phyloP scores from a whole-genome alignment of 2,797 vertebrate genomes.

The Sternotherus odoratus region DNA sequence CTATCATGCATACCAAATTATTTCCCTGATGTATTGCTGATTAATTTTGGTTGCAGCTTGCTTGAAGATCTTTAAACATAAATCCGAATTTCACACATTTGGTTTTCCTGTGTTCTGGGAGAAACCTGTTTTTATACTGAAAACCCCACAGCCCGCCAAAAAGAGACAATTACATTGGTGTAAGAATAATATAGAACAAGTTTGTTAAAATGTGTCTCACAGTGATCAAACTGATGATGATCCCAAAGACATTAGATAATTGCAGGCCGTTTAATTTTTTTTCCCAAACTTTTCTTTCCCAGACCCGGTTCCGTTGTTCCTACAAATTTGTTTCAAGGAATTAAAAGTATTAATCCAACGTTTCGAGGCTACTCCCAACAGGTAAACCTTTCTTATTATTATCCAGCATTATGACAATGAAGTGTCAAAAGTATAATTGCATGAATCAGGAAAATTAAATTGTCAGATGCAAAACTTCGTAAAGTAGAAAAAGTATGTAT shows the following conservation, averaged over 20 bases:
- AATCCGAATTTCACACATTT: background rate
- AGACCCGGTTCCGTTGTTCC: conserved; percentile 96
- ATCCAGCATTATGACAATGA: background rate
- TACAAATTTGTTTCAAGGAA: conserved; percentile 98
- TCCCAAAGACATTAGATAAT: background rate
- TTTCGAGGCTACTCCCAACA: conserved; percentile 98
- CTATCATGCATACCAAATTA: background rate
- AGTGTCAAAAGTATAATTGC: background rate
- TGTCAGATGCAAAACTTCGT: background rate
- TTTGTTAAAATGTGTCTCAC: background rate
- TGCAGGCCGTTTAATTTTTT: conserved; percentile 1
- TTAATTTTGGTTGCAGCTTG: background rate
- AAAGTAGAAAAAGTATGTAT: background rate
- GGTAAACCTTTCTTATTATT: conserved; percentile 79
- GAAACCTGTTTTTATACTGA: rapidly evolving
- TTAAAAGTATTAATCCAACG: conserved; percentile 97
- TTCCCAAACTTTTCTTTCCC: conserved; percentile 55
- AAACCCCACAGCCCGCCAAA: background rate
- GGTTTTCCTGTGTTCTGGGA: background rate
- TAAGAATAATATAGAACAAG: background rate
- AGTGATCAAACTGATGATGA: background rate
- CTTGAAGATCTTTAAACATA: background rate
- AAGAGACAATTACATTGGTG: background rate
- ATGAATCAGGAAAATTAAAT: background rate
- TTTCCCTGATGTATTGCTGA: background rate